Evolutionary conservation across 2,888 invertebrate species (phyloP).

Genomic region (Nebria brevicollis): DNA sequence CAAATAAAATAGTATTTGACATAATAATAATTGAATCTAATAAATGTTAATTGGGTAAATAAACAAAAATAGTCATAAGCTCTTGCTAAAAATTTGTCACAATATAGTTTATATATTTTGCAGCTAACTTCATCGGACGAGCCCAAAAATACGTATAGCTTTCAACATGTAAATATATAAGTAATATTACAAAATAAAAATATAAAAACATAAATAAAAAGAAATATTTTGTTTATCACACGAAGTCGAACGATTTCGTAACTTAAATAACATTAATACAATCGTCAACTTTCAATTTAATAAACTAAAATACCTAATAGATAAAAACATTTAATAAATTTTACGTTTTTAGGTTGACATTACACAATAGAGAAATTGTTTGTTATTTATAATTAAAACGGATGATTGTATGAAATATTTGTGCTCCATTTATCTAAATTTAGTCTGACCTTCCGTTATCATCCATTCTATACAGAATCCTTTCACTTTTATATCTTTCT

Average conservation of each 20-base stretch:
- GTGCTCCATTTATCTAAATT: not conserved
- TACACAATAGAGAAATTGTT: not conserved
- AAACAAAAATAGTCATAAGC: too few species aligned
- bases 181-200: not conserved
- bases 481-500: not conserved
- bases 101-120: not conserved
- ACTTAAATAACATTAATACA: not conserved
- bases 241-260: not conserved
- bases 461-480: not conserved
- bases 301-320: not conserved
- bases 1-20: too few species aligned
- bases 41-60: too few species aligned
- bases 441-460: not conserved
- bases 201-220: not conserved
- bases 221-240: not conserved
- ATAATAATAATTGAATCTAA: too few species aligned
- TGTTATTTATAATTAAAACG: not conserved
- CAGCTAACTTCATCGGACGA: not conserved
- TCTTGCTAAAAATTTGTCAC: too few species aligned
- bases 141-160: not conserved
- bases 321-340: not conserved
- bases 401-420: not conserved
- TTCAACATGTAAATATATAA: not conserved
- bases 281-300: not conserved
- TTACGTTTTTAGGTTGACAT: not conserved